A percentile compares a stretch with the other conserved stretches of the same genome.
These are phyloP conservation scores for Hoplodrina ambigua DNA, from an alignment of 2,888 invertebrate species.

Conservation along the genomic window DNA sequence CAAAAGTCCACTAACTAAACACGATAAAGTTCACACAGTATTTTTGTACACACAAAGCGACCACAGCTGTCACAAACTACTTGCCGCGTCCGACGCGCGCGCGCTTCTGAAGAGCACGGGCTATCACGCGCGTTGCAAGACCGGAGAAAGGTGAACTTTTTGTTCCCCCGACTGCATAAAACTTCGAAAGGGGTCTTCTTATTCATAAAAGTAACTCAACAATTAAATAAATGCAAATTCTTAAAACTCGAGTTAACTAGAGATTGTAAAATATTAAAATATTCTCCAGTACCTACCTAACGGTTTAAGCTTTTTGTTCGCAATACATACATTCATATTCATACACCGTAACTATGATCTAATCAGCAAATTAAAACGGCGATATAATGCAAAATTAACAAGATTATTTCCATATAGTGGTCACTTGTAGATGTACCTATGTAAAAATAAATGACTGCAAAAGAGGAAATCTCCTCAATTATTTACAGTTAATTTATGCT, in stretches of 20 bases:
- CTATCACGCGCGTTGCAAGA: constrained; percentile 39
- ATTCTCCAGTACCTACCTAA: constrained; percentile 37
- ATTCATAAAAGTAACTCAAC: neutral
- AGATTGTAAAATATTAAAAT: constrained; percentile 46
- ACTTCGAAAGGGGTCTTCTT: constrained; percentile 56
- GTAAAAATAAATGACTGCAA: constrained; percentile 34
- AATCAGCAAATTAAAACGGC: constrained; percentile 59
- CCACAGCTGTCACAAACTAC: constrained; percentile 31
- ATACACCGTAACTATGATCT: constrained; percentile 61
- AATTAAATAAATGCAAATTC: constrained; percentile 46
- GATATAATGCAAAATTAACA: constrained; percentile 59
- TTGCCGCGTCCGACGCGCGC: constrained; percentile 45
- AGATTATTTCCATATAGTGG: constrained; percentile 45
- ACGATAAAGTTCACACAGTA: constrained; percentile 58
- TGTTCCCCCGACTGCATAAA: constrained; percentile 54
- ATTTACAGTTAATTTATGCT: constrained; percentile 32
- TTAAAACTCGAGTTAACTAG: constrained; percentile 39
- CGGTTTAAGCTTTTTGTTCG: constrained; percentile 50
- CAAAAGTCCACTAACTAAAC: constrained; percentile 54
- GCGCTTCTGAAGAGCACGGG: constrained; percentile 46
- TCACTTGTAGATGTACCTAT: constrained; percentile 11
- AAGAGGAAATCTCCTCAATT: constrained; percentile 24
- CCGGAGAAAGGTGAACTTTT: constrained; percentile 64
- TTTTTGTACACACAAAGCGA: constrained; percentile 51
- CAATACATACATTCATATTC: constrained; percentile 48